phyloP scores from a whole-genome alignment of 1,140 invertebrate genomes.

The Drosophila burlai region DNA sequence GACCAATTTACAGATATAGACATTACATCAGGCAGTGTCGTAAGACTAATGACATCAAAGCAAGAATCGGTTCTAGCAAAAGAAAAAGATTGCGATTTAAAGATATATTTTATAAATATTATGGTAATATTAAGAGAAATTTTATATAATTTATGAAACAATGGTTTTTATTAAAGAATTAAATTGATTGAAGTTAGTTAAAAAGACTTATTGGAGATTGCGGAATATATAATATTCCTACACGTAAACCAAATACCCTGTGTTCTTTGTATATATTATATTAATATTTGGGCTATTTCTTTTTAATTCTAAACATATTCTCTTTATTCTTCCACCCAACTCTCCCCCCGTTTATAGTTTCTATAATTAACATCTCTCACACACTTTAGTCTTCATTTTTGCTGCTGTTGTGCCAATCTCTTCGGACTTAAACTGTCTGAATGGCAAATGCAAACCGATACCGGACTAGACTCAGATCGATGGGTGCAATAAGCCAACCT shows the following conservation, averaged over 20 bases:
- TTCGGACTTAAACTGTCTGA: slow-evolving; percentile 13
- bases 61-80: no score
- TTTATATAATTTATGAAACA: neutral
- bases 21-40: slow-evolving; percentile 39
- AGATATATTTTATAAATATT: no score
- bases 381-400: neutral
- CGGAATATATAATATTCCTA: no score
- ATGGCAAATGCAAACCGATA: slow-evolving; percentile 31
- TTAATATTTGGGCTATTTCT: neutral
- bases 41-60: slow-evolving; percentile 21
- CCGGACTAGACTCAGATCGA: slow-evolving; percentile 47
- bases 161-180: neutral
- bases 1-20: slow-evolving; percentile 39
- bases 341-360: neutral
- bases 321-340: neutral
- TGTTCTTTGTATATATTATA: neutral
- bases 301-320: neutral
- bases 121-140: neutral
- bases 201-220: no score
- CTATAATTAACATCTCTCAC: slow-evolving; percentile 5
- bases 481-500: slow-evolving; percentile 51
- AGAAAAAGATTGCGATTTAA: neutral
- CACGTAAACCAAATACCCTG: no score
- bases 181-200: neutral
- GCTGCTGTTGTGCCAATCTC: slow-evolving; percentile 20